Evolutionary conservation across 2,113 vertebrate genomes (phyloP).

Genomic region (Cynopterus brachyotis): DNA sequence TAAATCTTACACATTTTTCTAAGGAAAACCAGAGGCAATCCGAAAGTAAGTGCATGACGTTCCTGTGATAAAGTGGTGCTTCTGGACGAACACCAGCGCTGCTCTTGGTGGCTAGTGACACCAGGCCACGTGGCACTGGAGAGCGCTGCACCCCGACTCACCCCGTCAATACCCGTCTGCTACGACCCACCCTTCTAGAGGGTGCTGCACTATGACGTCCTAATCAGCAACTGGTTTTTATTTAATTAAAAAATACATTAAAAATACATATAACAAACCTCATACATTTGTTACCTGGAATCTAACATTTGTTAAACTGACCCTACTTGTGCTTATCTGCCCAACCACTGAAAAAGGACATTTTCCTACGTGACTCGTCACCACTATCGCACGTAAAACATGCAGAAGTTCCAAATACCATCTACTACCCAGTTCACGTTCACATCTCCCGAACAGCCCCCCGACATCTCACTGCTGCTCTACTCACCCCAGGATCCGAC

Average conservation of each 20-base stretch:
- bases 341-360: background rate
- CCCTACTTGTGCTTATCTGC: background rate
- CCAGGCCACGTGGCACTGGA: background rate
- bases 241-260: background rate
- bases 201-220: background rate
- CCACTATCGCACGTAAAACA: accelerated
- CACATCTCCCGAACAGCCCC: background rate
- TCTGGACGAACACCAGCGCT: background rate
- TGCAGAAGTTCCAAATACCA: background rate
- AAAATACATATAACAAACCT: background rate
- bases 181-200: background rate
- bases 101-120: background rate
- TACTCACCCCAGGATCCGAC: background rate
- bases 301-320: background rate
- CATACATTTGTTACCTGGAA: background rate
- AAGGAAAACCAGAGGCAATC: background rate
- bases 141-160: accelerated
- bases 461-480: background rate
- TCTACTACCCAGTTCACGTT: background rate
- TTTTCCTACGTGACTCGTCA: background rate
- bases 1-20: background rate
- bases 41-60: background rate
- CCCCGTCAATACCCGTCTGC: background rate
- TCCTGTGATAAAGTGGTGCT: background rate
- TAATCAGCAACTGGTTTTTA: background rate